phyloP scores from a whole-genome alignment of 2,113 vertebrate species.

The Lepisosteus oculatus region DNA sequence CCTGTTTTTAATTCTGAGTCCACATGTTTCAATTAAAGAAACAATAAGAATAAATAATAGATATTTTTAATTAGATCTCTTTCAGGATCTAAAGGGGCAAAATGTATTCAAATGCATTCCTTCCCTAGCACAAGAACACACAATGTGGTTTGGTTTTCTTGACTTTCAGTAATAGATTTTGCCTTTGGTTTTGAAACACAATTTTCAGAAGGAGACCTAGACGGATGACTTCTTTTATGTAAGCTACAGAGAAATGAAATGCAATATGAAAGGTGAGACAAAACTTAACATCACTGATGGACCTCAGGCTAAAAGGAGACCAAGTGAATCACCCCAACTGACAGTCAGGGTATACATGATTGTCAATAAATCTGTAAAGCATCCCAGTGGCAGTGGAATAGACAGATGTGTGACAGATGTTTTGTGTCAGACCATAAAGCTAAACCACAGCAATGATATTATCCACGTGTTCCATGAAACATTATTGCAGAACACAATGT shows the following conservation, averaged over 20 bases:
- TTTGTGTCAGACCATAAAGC: neutral
- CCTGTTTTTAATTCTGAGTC: too few relatives aligned
- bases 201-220: slow-evolving; percentile 1
- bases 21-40: too few relatives aligned
- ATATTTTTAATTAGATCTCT: too few relatives aligned
- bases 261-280: slow-evolving; percentile 21
- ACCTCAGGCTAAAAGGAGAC: neutral
- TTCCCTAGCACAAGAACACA: too few relatives aligned
- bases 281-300: slow-evolving; percentile 12
- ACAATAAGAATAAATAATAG: too few relatives aligned
- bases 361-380: neutral
- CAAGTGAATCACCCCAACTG: neutral
- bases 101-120: too few relatives aligned
- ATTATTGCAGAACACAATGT: neutral
- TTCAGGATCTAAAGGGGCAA: too few relatives aligned
- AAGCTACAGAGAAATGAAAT: slow-evolving; percentile 13
- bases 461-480: neutral
- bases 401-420: neutral
- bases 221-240: slow-evolving; percentile 18
- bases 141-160: too few relatives aligned
- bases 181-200: slow-evolving; percentile 11
- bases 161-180: slow-evolving; percentile 6
- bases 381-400: slow-evolving; percentile 2
- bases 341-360: slow-evolving; percentile 3
- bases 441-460: neutral